Evolutionary conservation across 2,888 invertebrate genomes (phyloP).

Genomic region (Scaptomyza parva): DNA sequence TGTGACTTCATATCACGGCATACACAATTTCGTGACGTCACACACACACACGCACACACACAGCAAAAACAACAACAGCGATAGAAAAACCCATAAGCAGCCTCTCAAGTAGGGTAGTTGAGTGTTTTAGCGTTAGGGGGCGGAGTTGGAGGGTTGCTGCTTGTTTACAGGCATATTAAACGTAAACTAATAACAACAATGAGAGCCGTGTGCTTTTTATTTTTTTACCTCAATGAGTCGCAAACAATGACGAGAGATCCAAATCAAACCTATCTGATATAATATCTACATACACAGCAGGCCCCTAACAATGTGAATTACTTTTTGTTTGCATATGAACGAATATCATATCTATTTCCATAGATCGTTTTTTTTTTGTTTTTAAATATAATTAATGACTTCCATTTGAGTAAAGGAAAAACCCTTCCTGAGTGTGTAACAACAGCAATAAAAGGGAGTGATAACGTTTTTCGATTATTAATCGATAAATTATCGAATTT

Average conservation of each 20-base stretch:
- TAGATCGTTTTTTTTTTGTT: neutral
- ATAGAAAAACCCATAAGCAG: conserved; percentile 60
- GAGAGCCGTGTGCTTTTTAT: conserved; percentile 52
- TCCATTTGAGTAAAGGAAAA: conserved; percentile 5
- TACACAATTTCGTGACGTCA: conserved; percentile 61
- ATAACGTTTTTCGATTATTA: neutral
- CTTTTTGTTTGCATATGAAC: conserved; percentile 16
- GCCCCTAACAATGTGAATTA: conserved; percentile 25
- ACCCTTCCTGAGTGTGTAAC: neutral
- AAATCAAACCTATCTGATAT: conserved; percentile 62
- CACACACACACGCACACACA: conserved; percentile 21
- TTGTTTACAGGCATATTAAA: conserved; percentile 8
- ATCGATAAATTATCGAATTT: neutral
- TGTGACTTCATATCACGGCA: conserved; percentile 27
- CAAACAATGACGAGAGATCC: conserved; percentile 73
- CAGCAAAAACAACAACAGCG: conserved; percentile 1
- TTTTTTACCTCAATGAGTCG: conserved; percentile 20
- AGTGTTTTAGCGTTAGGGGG: neutral
- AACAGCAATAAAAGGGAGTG: neutral
- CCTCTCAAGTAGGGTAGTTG: conserved; percentile 11
- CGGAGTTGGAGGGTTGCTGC: neutral
- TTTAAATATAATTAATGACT: conserved; percentile 5
- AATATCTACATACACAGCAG: conserved; percentile 9
- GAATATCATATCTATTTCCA: neutral
- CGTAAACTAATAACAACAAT: conserved; percentile 44